These are phyloP conservation scores for Ecliptopera silaceata DNA, from an alignment of 2,888 invertebrate species.

Conservation along the genomic window DNA sequence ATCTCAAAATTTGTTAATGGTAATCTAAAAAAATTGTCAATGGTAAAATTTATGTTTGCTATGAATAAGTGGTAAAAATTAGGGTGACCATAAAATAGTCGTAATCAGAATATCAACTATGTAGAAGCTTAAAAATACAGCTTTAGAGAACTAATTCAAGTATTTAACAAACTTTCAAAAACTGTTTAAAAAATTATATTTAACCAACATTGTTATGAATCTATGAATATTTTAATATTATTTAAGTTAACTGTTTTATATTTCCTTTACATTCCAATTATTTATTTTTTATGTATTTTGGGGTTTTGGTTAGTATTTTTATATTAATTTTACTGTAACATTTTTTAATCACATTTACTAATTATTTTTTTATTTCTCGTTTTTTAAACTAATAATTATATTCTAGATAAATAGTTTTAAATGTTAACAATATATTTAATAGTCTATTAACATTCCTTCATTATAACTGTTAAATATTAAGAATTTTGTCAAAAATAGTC, in stretches of 20 bases:
- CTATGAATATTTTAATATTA: conserved; percentile 1
- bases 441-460: conserved; percentile 25
- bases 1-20: no score
- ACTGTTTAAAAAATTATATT: conserved; percentile 5
- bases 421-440: conserved; percentile 40
- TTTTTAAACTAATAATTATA: conserved; percentile 11
- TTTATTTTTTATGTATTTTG: conserved; percentile 19
- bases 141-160: no score
- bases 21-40: no score
- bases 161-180: no score
- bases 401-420: conserved; percentile 7
- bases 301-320: conserved; percentile 17
- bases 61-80: no score
- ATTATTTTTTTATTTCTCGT: background rate
- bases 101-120: no score
- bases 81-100: no score
- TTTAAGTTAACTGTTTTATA: conserved; percentile 12
- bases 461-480: conserved; percentile 26
- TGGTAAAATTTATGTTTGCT: no score
- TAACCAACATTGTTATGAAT: background rate
- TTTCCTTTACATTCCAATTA: conserved; percentile 34
- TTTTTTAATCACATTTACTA: conserved; percentile 17
- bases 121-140: no score
- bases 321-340: background rate
- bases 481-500: conserved; percentile 27